Conservation (phyloP, 2,888 invertebrate genomes). For the Philhelius pedissequus region DNA sequence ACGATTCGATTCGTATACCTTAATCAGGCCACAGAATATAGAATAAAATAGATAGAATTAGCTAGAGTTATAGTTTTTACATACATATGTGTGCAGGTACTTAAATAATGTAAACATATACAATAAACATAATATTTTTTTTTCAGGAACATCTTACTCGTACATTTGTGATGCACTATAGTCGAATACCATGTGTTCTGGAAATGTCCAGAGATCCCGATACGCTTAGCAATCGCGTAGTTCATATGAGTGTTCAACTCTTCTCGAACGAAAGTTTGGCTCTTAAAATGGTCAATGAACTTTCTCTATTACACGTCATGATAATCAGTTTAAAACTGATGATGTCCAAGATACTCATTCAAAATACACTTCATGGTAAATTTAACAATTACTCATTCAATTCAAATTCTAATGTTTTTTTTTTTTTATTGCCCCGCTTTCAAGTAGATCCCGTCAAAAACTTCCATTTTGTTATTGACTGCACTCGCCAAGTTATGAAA, state of each 20-base stretch:
- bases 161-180: slow-evolving; percentile 97
- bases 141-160: slow-evolving; percentile 92
- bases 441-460: slow-evolving; percentile 86
- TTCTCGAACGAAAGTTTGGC: slow-evolving; percentile 97
- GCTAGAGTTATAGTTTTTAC: no score
- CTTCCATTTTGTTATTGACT: slow-evolving; percentile 95
- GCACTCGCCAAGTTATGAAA: slow-evolving; percentile 94
- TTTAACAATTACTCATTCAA: slow-evolving; percentile 34
- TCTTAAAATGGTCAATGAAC: slow-evolving; percentile 92
- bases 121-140: slow-evolving; percentile 9
- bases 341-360: slow-evolving; percentile 94
- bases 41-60: no score
- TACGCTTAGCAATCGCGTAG: slow-evolving; percentile 95
- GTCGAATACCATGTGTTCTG: slow-evolving; percentile 94
- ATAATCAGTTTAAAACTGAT: slow-evolving; percentile 93
- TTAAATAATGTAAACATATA: no score
- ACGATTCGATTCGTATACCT: no score
- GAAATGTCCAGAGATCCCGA: slow-evolving; percentile 92
- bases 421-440: slow-evolving; percentile 29
- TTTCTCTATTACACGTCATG: slow-evolving; percentile 95
- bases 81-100: no score
- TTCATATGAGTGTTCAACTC: slow-evolving; percentile 97
- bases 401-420: background rate
- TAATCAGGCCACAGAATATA: no score
- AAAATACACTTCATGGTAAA: slow-evolving; percentile 90